Base-by-base conservation (phyloP, 2,888 invertebrate genomes). In the Lepas anatifera region DNA sequence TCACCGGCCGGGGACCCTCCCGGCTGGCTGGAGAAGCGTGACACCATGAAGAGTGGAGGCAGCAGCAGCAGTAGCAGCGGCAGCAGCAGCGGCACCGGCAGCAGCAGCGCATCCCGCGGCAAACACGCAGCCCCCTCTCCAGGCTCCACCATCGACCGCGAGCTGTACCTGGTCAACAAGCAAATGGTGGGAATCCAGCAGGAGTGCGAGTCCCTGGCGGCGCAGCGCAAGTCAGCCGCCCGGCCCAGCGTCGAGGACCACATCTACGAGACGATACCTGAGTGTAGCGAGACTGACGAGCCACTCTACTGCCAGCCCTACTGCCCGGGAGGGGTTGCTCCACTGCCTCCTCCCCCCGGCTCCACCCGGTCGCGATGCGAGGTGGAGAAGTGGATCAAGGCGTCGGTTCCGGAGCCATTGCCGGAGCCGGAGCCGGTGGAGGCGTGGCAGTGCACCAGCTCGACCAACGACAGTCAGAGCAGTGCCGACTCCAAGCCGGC, bases 301-400 rank as follows among this genome's bases (percentile, higher is more conserved):
- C 86, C 86, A 1, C 83, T 86, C 68, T 86, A 86, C 75, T 86
- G 85, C 66, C 84, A 84, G 48, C 86, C 86, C 0, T 86, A 86
- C 76, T 85, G 85, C 73, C 77, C 73, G 8, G 72, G 71, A 18
- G 35, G 35, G 18, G 52, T 29, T 46, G 52, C 52, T 29, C 16
- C 52, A 13, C 52, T 11, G 43, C 43, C 29, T 8, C 3, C 32
- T 6, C 29, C 2, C 16, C 52, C 16, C 29, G 27, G 6, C 7
- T n/a, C 25, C n/a, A 25, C 32, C 22, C 58, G 58, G 22, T 32
- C 58, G 2, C 58, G 58, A 2, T 22, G 58, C 18, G 58, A 58
- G 22, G 58, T 58, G 22, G 58, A 58, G 35, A 25, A 25, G 18
- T 58, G 58, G 58, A 29, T 58, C 29, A 58, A 29, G 58, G 32